phyloP scores from a whole-genome alignment of 2,888 invertebrate genomes.

The Cerastis leucographa region DNA sequence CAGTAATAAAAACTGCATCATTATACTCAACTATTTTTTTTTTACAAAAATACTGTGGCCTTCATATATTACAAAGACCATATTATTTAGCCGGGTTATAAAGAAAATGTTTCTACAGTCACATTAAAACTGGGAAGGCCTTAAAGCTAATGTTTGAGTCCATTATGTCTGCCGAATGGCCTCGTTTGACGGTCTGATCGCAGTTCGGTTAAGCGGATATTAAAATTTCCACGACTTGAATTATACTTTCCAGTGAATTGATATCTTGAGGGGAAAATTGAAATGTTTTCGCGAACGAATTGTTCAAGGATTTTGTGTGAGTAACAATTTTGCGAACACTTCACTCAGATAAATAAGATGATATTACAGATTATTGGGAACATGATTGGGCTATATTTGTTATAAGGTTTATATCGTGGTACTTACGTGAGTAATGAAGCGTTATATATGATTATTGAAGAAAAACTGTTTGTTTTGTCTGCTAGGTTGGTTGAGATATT shows the following conservation, averaged over 20 bases:
- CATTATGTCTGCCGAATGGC: slow-evolving; percentile 72
- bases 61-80: slow-evolving; percentile 37
- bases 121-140: slow-evolving; percentile 69
- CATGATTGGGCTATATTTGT: slow-evolving; percentile 35
- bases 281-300: slow-evolving; percentile 59
- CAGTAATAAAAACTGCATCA: not conserved
- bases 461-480: slow-evolving; percentile 13
- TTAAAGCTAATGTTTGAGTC: slow-evolving; percentile 76
- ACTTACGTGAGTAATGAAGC: slow-evolving; percentile 8
- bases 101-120: slow-evolving; percentile 65
- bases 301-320: slow-evolving; percentile 45
- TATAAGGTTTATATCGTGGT: slow-evolving; percentile 4
- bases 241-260: slow-evolving; percentile 60
- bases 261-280: slow-evolving; percentile 61
- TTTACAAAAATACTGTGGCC: slow-evolving; percentile 1
- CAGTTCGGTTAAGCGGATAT: slow-evolving; percentile 68
- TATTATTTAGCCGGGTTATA: slow-evolving; percentile 36
- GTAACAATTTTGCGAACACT: slow-evolving; percentile 42
- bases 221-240: slow-evolving; percentile 67
- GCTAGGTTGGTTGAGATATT: not conserved
- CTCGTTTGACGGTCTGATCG: slow-evolving; percentile 54
- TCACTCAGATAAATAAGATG: slow-evolving; percentile 36
- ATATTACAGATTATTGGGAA: slow-evolving; percentile 46
- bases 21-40: not conserved
- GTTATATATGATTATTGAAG: slow-evolving; percentile 41